Conservation (phyloP, 1,140 invertebrate genomes). For the Andrena cerasifolii region DNA sequence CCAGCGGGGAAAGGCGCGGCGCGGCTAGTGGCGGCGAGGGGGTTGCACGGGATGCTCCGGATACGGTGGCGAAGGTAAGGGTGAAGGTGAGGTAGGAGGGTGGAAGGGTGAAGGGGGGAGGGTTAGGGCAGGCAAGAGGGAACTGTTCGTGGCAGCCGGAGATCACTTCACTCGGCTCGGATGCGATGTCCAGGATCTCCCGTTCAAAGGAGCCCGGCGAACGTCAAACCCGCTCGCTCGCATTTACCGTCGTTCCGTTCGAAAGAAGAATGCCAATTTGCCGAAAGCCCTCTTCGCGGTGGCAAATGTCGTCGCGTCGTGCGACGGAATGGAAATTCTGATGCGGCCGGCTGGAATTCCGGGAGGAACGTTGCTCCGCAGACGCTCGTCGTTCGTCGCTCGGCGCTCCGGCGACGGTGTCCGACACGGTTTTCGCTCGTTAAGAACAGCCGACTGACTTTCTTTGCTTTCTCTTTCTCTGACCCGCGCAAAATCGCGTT, state of each 20-base stretch:
- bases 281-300: conserved; percentile 67
- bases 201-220: conserved; percentile 71
- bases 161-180: conserved; percentile 77
- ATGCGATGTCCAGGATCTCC: conserved; percentile 65
- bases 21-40: conserved; percentile 28
- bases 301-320: conserved; percentile 53
- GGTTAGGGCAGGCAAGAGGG: conserved; percentile 27
- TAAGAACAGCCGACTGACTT: conserved; percentile 27
- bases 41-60: neutral
- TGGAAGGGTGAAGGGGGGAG: conserved; percentile 6
- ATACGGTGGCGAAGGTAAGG: neutral
- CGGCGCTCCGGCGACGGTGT: no score
- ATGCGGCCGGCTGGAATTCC: conserved; percentile 60
- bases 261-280: conserved; percentile 80
- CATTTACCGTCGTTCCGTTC: conserved; percentile 54
- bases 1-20: conserved; percentile 6
- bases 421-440: conserved; percentile 17
- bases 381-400: conserved; percentile 44
- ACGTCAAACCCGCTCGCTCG: conserved; percentile 72
- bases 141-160: conserved; percentile 72
- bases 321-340: conserved; percentile 61
- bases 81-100: conserved; percentile 12
- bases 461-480: neutral
- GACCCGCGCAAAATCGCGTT: neutral
- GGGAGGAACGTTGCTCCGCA: conserved; percentile 22